Conservation (phyloP, 2,888 invertebrate species). For the Harpagoxenus sublaevis region DNA sequence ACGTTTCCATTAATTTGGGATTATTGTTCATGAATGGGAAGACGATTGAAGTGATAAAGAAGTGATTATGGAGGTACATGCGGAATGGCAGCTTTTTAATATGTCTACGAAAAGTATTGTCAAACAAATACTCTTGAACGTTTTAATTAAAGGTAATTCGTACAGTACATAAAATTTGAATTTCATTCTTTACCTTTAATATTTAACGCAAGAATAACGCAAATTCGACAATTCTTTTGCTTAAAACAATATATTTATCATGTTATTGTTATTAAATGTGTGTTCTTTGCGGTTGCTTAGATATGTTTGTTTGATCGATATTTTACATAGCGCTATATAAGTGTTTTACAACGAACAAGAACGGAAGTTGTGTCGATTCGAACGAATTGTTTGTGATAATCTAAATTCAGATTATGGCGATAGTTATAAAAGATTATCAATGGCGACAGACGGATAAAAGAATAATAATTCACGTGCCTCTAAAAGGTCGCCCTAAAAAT, state of each 20-base stretch:
- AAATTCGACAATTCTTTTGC: not conserved
- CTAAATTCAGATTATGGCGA: constrained; percentile 86
- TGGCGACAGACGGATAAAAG: constrained; percentile 91
- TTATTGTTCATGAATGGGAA: constrained; percentile 63
- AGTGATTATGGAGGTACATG: constrained; percentile 60
- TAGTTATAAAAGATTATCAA: constrained; percentile 91
- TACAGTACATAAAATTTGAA: constrained; percentile 62
- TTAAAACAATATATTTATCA: constrained; percentile 43
- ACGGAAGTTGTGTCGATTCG: not conserved
- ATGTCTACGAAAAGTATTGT: constrained; percentile 81
- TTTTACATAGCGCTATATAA: constrained; percentile 3
- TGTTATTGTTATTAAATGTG: constrained; percentile 15
- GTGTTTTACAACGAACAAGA: not conserved
- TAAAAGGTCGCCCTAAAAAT: constrained; percentile 89
- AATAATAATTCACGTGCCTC: constrained; percentile 90
- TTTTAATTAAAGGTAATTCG: constrained; percentile 83
- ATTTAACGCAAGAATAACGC: not conserved
- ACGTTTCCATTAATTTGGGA: constrained; percentile 67
- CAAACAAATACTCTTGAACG: constrained; percentile 81
- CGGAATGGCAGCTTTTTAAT: constrained; percentile 80
- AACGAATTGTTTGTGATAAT: constrained; percentile 5
- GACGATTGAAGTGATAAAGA: constrained; percentile 26
- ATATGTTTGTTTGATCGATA: constrained; percentile 77
- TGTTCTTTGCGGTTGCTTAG: constrained; percentile 24
- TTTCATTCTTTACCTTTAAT: constrained; percentile 49